Percentiles rank a stretch among this genome's conserved stretches.
phyloP scores from a whole-genome alignment of 2,113 vertebrate species.

The Anguilla japonica region DNA sequence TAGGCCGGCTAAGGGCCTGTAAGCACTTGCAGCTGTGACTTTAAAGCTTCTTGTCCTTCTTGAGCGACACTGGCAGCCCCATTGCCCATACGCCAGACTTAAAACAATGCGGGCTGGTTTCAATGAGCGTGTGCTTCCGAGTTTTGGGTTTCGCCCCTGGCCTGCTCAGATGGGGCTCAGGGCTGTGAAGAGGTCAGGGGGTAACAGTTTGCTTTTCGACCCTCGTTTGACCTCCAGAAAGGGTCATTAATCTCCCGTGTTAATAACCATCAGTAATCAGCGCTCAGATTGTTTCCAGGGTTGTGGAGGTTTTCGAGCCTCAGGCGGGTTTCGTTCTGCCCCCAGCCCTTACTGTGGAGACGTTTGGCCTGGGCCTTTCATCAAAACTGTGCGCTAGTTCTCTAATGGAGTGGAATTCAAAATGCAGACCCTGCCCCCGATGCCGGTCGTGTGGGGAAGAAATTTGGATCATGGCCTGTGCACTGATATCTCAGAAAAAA shows the following conservation, averaged over 20 bases:
- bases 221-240: not conserved
- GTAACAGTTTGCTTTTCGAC: conserved; percentile 11
- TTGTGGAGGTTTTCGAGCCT: not conserved
- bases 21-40: conserved; percentile 68
- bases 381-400: not conserved
- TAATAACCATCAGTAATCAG: conserved; percentile 7
- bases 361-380: not conserved
- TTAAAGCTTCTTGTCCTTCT: conserved; percentile 52
- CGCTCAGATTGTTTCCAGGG: conserved; percentile 1
- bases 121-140: not conserved
- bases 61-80: conserved; percentile 40
- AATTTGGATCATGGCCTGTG: not conserved
- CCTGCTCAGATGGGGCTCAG: not conserved
- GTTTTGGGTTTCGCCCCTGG: not conserved
- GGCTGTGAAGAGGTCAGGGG: not conserved
- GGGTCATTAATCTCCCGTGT: conserved; percentile 6
- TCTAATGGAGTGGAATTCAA: conserved; percentile 4
- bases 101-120: conserved; percentile 33
- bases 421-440: not conserved
- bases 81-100: conserved; percentile 29
- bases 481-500: not conserved
- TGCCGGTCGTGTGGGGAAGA: not conserved
- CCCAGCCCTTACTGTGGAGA: not conserved
- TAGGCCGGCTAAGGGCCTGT: conserved; percentile 55
- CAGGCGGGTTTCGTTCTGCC: not conserved